phyloP scores from a whole-genome alignment of 2,113 vertebrate species.

The Cheirogaleus medius region DNA sequence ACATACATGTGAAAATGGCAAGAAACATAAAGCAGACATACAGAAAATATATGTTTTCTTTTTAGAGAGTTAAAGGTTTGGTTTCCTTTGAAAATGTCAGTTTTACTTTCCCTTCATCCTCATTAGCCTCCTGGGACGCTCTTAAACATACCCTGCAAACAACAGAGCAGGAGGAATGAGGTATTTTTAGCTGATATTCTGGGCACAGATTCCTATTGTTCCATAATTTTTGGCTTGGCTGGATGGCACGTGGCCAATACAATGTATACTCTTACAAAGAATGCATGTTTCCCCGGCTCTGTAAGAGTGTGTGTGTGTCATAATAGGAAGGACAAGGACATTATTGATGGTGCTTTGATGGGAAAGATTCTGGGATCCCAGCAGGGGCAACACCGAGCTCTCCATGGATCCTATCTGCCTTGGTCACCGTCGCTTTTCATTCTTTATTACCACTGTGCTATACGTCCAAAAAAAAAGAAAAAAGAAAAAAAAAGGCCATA shows the following conservation, averaged over 20 bases:
- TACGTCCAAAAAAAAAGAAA: neutral
- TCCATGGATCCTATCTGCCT: neutral
- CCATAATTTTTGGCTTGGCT: constrained; percentile 60
- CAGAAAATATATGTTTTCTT: constrained; percentile 51
- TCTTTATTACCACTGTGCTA: neutral
- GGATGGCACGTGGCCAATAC: constrained; percentile 64
- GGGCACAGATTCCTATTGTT: constrained; percentile 72
- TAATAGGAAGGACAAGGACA: neutral
- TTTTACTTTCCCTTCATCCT: constrained; percentile 62
- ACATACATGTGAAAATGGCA: neutral
- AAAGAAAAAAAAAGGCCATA: neutral
- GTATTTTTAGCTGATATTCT: constrained; percentile 76
- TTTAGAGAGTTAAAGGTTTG: constrained; percentile 38
- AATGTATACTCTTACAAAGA: constrained; percentile 53
- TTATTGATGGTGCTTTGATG: constrained; percentile 53
- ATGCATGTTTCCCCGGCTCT: neutral
- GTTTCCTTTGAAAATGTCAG: constrained; percentile 65
- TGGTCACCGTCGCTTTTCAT: neutral
- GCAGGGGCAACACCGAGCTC: constrained; percentile 2
- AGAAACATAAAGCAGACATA: constrained; percentile 60
- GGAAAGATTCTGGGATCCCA: constrained; percentile 46
- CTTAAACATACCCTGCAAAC: constrained; percentile 51
- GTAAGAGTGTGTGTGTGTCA: neutral
- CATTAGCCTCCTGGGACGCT: constrained; percentile 53
- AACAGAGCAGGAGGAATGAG: neutral